Evolutionary conservation across 2,888 invertebrate species (phyloP), one percentile per base, ranked within the genome.

Genomic region (Harpagoxenus sublaevis): DNA sequence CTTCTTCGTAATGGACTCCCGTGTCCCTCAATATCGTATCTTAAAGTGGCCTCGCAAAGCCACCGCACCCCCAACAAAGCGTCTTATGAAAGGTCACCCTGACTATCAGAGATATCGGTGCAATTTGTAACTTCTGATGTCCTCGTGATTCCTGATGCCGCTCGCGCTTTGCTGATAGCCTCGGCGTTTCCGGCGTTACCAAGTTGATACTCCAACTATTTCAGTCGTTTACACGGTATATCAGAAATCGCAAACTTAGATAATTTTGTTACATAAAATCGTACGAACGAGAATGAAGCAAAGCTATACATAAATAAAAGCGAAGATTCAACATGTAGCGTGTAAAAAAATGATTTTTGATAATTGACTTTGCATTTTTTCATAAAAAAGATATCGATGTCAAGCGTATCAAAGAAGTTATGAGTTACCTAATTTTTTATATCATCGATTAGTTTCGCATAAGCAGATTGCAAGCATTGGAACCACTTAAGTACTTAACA

Each of bases 1-100:
- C 92, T 92, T 92, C 91, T 92, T 93, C 92, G 91, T 93, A 93
- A 94, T 93, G 92, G 92, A 93, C 92, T 91, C 86, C 87, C 90
- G 86, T 91, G 88, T 89, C 86, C 84, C 86, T 89, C 91, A 87
- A 89, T 90, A 90, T 85, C 90, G 86, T 78, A 88, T n/a, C 86
- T 89, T 88, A 90, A 91, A 91, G 90, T 88, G 87, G 85, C 90
- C 85, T 84, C 70, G 83, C 87, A 87, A 91, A 87, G 86, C 82
- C 78, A 84, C 68, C 66, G 68, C 77, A 74, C 75, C 70, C 15
- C 63, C 12, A 79, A 87, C 79, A 71, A 75, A 79, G 79, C 79
- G 74, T 77, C 75, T 73, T 83, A 77, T 78, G 86, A 83, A 78
- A 86, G 79, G 75, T 87, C 86, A 84, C 85, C 86, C 74, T 63